phyloP scores from a whole-genome alignment of 2,797 vertebrate genomes.

The Parauchenoglanis ngamensis region DNA sequence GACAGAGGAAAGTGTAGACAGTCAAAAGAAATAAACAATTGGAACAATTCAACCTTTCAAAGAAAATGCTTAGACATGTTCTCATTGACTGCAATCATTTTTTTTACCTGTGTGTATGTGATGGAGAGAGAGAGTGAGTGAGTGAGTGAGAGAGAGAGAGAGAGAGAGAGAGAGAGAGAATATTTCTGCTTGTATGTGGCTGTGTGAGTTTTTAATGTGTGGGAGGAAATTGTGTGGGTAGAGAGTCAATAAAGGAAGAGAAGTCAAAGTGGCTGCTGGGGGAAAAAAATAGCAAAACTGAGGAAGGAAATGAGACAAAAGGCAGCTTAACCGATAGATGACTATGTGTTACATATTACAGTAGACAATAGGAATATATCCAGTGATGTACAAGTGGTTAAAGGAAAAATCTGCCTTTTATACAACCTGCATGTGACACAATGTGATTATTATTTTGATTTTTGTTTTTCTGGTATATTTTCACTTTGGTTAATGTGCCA shows the following conservation, averaged over 20 bases:
- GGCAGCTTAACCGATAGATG: not conserved
- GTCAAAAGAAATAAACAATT: not conserved
- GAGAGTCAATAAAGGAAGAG: not conserved
- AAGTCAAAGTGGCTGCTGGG: not conserved
- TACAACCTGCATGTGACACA: not conserved
- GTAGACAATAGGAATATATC: not conserved
- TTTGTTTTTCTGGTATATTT: not conserved
- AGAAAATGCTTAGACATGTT: not conserved
- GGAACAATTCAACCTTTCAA: not conserved
- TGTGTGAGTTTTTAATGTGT: not conserved
- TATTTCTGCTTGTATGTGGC: too few species aligned
- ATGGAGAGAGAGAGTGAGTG: not conserved
- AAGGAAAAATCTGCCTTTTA: not conserved
- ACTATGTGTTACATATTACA: not conserved
- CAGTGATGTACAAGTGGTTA: not conserved
- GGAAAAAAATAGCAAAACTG: not conserved
- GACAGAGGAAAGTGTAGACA: not conserved
- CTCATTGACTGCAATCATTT: not conserved
- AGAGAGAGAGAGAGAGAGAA: too few species aligned
- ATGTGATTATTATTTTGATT: not conserved
- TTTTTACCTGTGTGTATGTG: not conserved
- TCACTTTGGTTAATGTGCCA: not conserved
- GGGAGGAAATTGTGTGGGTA: not conserved
- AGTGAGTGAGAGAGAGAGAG: too few species aligned
- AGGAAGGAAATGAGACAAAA: not conserved